Conservation (phyloP, 23 tunicate species). For the Styela clava region DNA sequence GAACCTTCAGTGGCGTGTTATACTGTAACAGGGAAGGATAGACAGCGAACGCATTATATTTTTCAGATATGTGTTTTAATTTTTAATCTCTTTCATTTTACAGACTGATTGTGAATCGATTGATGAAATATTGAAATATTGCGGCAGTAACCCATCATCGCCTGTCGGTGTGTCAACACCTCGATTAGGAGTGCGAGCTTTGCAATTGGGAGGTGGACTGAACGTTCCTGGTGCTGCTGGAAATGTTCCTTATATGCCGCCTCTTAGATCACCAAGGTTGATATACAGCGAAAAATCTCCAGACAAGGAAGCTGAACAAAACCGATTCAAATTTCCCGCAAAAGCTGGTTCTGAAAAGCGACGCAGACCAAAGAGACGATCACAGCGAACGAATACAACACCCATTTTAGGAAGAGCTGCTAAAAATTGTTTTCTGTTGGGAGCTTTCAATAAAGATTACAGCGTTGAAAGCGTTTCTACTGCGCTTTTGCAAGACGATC, state of each 20-base stretch:
- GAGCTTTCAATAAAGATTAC: neutral
- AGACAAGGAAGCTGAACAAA: neutral
- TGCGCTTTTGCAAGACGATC: neutral
- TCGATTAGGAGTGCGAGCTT: neutral
- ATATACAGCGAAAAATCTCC: neutral
- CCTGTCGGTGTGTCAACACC: neutral
- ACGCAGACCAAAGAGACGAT: neutral
- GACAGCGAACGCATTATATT: no score
- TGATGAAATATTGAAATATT: neutral
- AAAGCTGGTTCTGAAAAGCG: neutral
- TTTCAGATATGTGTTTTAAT: no score
- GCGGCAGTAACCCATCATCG: constrained; percentile 5
- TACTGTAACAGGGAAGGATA: no score
- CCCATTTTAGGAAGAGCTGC: neutral
- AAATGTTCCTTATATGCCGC: neutral
- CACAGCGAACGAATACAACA: neutral
- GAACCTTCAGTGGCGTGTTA: no score
- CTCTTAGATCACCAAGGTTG: neutral
- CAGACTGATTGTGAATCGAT: constrained; percentile 16
- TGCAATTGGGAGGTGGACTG: constrained; percentile 7
- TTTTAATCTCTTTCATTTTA: neutral
- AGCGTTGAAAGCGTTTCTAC: constrained; percentile 27
- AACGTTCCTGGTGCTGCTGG: neutral
- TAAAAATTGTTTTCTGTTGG: neutral
- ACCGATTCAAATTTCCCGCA: neutral